Percentiles rank a stretch among this genome's conserved stretches.
These are phyloP conservation scores for Orius laevigatus DNA, from an alignment of 1,140 invertebrate species.

Conservation along the genomic window DNA sequence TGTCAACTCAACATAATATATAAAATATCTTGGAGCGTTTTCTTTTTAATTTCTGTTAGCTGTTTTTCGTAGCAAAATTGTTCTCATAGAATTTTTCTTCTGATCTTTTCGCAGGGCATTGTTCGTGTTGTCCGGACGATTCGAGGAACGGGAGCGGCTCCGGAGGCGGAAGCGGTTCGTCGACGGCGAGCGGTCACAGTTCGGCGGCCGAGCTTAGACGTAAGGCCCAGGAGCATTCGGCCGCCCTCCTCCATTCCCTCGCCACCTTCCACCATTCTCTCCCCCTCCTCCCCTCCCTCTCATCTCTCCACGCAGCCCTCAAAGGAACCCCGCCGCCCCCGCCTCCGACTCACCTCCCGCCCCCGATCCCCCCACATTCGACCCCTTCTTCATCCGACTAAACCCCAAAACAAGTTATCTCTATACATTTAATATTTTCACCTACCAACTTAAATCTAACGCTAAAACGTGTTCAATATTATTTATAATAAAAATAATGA, in stretches of 20 bases:
- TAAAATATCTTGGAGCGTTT: no score
- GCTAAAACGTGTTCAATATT: no score
- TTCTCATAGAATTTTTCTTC: constrained; percentile 7
- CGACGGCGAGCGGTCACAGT: constrained; percentile 36
- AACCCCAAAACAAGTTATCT: not conserved
- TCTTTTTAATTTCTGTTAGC: not conserved
- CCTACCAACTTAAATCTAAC: no score
- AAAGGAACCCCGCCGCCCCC: constrained; percentile 19
- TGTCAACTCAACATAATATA: no score
- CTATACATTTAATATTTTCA: no score
- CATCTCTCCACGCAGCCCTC: constrained; percentile 21
- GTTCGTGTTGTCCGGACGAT: constrained; percentile 59
- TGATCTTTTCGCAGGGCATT: constrained; percentile 35
- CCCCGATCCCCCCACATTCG: constrained; percentile 12
- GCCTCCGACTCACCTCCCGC: constrained; percentile 15
- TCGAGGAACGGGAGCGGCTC: constrained; percentile 25
- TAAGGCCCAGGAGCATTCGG: constrained; percentile 81
- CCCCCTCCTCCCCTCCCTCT: constrained; percentile 23
- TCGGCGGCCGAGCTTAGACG: constrained; percentile 72
- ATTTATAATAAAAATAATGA: no score
- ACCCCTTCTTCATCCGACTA: not conserved
- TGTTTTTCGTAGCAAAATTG: not conserved
- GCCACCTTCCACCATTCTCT: constrained; percentile 28
- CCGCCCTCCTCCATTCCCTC: constrained; percentile 58
- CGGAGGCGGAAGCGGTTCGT: constrained; percentile 19